Evolutionary conservation across 1,140 invertebrate species (phyloP).

Genomic region (Saccostrea cuccullata): DNA sequence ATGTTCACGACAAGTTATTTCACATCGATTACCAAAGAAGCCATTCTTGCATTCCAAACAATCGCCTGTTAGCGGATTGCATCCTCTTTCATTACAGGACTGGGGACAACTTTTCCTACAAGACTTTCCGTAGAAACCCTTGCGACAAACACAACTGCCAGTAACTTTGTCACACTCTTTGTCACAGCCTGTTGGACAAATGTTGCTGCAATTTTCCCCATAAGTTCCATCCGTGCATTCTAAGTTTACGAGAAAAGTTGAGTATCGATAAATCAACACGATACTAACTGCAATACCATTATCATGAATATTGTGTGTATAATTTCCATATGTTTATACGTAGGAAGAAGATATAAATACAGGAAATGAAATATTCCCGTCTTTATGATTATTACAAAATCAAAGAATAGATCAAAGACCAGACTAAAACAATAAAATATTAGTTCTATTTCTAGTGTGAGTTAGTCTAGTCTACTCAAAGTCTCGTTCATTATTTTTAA

Average conservation of each 20-base stretch:
- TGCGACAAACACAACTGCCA: not conserved
- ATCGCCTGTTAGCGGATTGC: not conserved
- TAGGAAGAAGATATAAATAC: too few species aligned
- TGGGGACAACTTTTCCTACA: not conserved
- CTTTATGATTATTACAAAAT: too few species aligned
- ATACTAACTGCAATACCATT: not conserved
- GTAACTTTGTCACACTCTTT: not conserved
- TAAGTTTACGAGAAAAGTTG: not conserved
- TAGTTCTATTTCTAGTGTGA: too few species aligned
- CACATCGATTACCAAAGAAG: not conserved
- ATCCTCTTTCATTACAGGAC: not conserved
- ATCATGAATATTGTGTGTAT: too few species aligned
- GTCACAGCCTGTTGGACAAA: not conserved
- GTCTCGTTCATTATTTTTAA: too few species aligned
- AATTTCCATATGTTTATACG: too few species aligned
- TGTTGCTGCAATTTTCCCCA: not conserved
- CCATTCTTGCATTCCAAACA: not conserved
- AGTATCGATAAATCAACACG: not conserved
- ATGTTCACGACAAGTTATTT: not conserved
- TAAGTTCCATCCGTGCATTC: not conserved
- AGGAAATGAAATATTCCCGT: too few species aligned
- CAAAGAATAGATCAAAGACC: too few species aligned
- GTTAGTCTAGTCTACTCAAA: too few species aligned
- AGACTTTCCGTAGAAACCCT: not conserved
- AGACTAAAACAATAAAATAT: too few species aligned